These are phyloP conservation scores for Cheirogaleus medius DNA, from an alignment of 2,113 vertebrate species.

Conservation along the genomic window DNA sequence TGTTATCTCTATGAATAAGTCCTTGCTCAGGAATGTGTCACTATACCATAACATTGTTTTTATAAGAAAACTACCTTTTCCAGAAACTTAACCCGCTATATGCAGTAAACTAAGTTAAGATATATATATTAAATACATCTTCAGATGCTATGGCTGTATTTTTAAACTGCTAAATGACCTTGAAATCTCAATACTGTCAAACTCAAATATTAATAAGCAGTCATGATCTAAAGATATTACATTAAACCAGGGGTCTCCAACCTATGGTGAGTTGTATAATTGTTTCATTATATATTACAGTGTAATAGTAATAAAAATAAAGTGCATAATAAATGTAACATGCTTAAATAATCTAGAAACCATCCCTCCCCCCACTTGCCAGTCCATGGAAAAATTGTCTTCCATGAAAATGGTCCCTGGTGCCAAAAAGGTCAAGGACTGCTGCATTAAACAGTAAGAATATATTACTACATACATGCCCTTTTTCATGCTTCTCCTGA, in stretches of 20 bases:
- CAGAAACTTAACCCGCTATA: neutral
- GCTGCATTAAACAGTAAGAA: neutral
- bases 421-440: no score
- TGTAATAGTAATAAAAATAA: no score
- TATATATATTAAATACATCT: neutral
- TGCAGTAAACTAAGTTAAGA: neutral
- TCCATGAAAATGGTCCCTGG: no score
- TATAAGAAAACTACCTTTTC: constrained; percentile 6
- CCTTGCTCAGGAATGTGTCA: neutral
- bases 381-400: no score
- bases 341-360: no score
- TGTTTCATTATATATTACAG: no score
- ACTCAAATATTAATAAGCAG: neutral
- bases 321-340: no score
- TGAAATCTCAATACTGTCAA: constrained; percentile 49
- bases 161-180: constrained; percentile 23
- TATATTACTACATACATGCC: neutral
- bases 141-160: neutral
- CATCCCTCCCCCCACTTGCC: no score
- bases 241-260: neutral
- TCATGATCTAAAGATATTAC: constrained; percentile 8
- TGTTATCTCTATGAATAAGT: neutral
- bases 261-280: no score
- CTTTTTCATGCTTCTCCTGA: constrained; percentile 25
- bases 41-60: neutral